Base-by-base conservation (phyloP, 2,113 vertebrate species). In the Trinectes maculatus region DNA sequence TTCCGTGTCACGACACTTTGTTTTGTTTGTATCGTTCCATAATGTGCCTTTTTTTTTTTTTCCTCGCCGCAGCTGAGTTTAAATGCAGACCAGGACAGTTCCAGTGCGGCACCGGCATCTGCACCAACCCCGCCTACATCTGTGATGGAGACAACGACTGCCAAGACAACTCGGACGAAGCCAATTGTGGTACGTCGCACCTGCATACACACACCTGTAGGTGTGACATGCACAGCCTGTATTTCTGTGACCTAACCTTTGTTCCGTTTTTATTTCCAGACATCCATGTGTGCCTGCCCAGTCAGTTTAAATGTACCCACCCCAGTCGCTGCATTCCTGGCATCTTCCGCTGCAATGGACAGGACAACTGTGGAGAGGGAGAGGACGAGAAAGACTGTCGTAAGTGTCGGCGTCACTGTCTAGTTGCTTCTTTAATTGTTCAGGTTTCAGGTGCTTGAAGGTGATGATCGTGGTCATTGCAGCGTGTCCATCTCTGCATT, bases 141-240 rank as follows among this genome's bases (percentile, higher is more conserved):
- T 99, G 98, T 1, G 98, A 99, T 0, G 98, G 98, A 0, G 98
- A 99, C 93, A 98, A 99, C 0, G 98, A 99, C 90, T 99, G 98
- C 81, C 96, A 98, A 77, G 98, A 99, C 92, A 97, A 95, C 89
- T 98, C 96, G 0, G 98, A 99, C 0, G 98, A 99, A 78, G 95
- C 95, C 86, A 99, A 98, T 83, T 99, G 98, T 0, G 96, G 98
- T 99, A 88, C 69, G 83, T 42, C 1, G 3, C 16, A 61, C 1
- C 3, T 3, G 4, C 34, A 28, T 8, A 21, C 15, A 8, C 12
- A 21, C 15, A 8, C 12, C 48, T 16, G 21, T 0, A 18, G 5
- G 19, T 26, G 57, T 10, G 1, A 19, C n/a, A 28, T 22, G 1
- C 10, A 11, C 6, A 34, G 5, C 10, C 33, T 3, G 33, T 31